These are phyloP conservation scores for Halictus quadricinctus DNA, from an alignment of 2,888 invertebrate genomes.

Conservation along the genomic window DNA sequence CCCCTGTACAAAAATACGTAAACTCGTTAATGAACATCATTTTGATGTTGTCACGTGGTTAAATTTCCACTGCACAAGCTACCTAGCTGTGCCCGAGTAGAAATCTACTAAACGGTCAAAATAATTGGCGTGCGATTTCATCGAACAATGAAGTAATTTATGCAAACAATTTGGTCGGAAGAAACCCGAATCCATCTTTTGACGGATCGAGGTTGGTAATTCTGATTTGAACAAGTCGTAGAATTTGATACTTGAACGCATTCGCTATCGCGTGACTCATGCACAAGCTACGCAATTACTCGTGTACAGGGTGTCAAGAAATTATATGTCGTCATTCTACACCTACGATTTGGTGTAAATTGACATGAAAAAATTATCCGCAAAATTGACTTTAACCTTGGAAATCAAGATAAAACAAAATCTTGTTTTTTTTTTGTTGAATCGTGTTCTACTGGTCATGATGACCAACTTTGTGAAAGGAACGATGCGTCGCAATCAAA, in stretches of 20 bases:
- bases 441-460: too few species aligned
- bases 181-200: background rate
- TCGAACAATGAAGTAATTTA: background rate
- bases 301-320: background rate
- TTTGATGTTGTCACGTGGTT: background rate
- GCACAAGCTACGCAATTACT: background rate
- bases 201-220: background rate
- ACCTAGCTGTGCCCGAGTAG: background rate
- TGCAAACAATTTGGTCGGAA: background rate
- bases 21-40: constrained; percentile 9
- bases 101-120: background rate
- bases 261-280: constrained; percentile 5
- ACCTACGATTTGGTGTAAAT: too few species aligned
- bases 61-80: background rate
- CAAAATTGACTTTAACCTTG: too few species aligned
- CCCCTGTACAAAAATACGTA: constrained; percentile 84
- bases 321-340: too few species aligned
- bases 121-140: background rate
- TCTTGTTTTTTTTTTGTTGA: too few species aligned
- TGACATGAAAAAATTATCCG: too few species aligned
- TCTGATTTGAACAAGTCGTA: background rate
- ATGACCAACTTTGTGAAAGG: too few species aligned
- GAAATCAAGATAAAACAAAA: too few species aligned
- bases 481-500: too few species aligned
- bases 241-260: constrained; percentile 1